A percentile compares a stretch with the other conserved stretches of the same genome.
These are phyloP conservation scores for Sinonovacula constricta DNA, from an alignment of 1,140 invertebrate genomes.

Conservation along the genomic window DNA sequence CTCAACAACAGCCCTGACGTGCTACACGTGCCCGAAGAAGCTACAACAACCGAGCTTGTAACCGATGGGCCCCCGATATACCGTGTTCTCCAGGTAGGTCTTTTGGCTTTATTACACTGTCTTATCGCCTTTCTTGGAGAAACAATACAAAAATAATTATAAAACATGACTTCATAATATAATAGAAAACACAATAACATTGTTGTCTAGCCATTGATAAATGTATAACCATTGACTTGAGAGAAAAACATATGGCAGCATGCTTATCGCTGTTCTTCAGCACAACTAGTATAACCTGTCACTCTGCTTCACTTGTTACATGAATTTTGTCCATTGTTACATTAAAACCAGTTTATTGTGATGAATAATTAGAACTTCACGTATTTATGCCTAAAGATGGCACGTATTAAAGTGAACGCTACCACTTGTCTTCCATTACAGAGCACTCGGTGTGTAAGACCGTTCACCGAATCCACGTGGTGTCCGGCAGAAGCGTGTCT, in stretches of 20 bases:
- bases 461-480: slow-evolving; percentile 43
- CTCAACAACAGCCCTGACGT: slow-evolving; percentile 58
- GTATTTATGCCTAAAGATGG: not conserved
- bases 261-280: too few species aligned
- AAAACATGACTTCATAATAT: not conserved
- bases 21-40: slow-evolving; percentile 61
- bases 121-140: not conserved
- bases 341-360: not conserved
- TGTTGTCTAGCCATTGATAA: not conserved
- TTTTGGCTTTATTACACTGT: not conserved
- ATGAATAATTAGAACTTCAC: not conserved
- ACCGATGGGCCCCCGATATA: slow-evolving; percentile 61
- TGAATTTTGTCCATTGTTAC: not conserved
- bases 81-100: slow-evolving; percentile 57
- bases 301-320: not conserved
- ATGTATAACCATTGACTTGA: too few species aligned
- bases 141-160: not conserved
- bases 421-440: slow-evolving; percentile 43
- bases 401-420: too few species aligned
- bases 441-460: slow-evolving; percentile 62
- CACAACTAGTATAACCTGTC: too few species aligned
- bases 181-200: not conserved
- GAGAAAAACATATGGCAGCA: too few species aligned
- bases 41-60: slow-evolving; percentile 57
- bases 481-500: slow-evolving; percentile 35